Percentiles rank a stretch among this genome's conserved stretches.
Evolutionary conservation across 2,797 vertebrate genomes (phyloP).

Genomic region (Sciaenops ocellatus): DNA sequence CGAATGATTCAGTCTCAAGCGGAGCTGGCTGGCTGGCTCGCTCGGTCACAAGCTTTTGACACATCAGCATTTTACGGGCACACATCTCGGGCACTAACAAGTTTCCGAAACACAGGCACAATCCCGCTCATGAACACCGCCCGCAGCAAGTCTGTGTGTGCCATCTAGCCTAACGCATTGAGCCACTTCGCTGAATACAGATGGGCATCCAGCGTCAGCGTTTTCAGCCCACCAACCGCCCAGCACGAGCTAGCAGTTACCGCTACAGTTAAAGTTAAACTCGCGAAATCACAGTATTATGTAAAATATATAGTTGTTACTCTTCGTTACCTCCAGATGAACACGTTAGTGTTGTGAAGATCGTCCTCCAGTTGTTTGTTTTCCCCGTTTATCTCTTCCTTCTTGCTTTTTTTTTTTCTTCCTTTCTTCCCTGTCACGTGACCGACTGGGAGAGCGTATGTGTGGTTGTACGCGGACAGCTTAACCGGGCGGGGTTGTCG

Average conservation of each 20-base stretch:
- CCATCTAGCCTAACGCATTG: conserved; percentile 21
- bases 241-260: conserved; percentile 2
- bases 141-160: not conserved
- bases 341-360: too few relatives aligned
- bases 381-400: conserved; percentile 4
- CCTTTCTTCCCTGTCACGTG: conserved; percentile 68
- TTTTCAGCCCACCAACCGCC: conserved; percentile 5
- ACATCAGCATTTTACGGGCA: conserved; percentile 62
- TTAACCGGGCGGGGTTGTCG: conserved; percentile 29
- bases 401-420: conserved; percentile 13
- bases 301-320: not conserved
- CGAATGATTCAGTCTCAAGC: conserved; percentile 54
- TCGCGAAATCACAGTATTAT: not conserved
- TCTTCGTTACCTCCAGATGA: conserved; percentile 34
- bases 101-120: not conserved
- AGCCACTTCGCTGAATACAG: conserved; percentile 34
- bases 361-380: not conserved
- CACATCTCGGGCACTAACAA: not conserved
- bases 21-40: not conserved
- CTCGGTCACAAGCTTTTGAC: conserved; percentile 70
- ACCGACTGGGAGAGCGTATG: not conserved
- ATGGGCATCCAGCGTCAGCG: conserved; percentile 50
- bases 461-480: accelerated
- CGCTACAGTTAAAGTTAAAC: not conserved
- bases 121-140: not conserved